phyloP scores from a whole-genome alignment of 2,888 invertebrate genomes.

The Muscina levida region DNA sequence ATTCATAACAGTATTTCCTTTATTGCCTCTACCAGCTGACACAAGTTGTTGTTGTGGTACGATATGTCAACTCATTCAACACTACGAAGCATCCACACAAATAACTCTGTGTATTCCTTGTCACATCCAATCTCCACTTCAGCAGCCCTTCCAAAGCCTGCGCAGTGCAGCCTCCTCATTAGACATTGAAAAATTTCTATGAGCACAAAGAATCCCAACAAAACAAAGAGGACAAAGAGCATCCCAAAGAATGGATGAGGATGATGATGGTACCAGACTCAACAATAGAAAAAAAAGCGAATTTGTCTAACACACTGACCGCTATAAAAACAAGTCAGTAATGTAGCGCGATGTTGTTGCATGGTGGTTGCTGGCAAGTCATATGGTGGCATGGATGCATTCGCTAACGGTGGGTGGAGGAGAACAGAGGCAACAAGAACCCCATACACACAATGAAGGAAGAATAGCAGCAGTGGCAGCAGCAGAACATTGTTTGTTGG shows the following conservation, averaged over 20 bases:
- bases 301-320: slow-evolving; percentile 63
- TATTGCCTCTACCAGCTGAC: neutral
- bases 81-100: neutral
- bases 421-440: neutral
- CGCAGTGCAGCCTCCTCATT: neutral
- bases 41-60: neutral
- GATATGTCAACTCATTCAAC: too few species aligned
- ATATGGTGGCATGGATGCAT: neutral
- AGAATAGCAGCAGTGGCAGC: too few species aligned
- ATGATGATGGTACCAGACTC: slow-evolving; percentile 33
- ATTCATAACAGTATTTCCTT: too few species aligned
- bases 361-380: neutral
- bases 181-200: slow-evolving; percentile 54
- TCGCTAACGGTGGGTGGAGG: slow-evolving; percentile 13
- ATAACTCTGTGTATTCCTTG: neutral
- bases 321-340: slow-evolving; percentile 57
- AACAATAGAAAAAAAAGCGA: slow-evolving; percentile 36
- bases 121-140: slow-evolving; percentile 58
- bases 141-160: slow-evolving; percentile 24
- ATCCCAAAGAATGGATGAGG: neutral
- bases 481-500: neutral
- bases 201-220: slow-evolving; percentile 19
- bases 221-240: slow-evolving; percentile 1
- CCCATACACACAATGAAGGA: slow-evolving; percentile 23
- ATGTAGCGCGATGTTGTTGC: slow-evolving; percentile 33